Evolutionary conservation across 2,113 vertebrate genomes (phyloP).

Genomic region (Trematocara stigmaticum): DNA sequence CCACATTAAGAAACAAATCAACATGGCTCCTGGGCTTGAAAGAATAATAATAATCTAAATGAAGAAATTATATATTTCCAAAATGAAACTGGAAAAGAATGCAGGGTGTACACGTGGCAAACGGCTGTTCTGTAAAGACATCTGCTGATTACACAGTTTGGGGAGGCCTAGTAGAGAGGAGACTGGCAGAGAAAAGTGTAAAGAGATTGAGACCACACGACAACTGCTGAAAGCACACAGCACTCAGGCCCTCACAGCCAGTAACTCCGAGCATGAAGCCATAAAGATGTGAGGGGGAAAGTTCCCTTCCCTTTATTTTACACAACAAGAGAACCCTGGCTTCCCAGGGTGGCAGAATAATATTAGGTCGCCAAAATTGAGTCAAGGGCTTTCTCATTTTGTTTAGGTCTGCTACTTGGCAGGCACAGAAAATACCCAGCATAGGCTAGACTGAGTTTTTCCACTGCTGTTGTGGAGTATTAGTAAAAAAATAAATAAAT

Average conservation of each 20-base stretch:
- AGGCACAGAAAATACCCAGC: conserved; percentile 20
- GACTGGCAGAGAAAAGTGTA: conserved; percentile 63
- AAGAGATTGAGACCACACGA: conserved; percentile 64
- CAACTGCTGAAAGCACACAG: conserved; percentile 55
- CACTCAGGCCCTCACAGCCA: conserved; percentile 47
- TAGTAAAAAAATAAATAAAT: not conserved
- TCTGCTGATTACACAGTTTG: conserved; percentile 75
- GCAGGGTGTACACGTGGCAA: conserved; percentile 38
- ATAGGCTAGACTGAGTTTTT: not conserved
- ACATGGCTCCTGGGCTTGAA: conserved; percentile 45
- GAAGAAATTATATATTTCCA: conserved; percentile 33
- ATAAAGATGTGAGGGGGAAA: conserved; percentile 50
- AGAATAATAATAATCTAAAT: conserved; percentile 53
- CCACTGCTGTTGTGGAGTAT: conserved; percentile 3
- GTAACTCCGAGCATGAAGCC: conserved; percentile 52
- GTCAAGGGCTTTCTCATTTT: conserved; percentile 45
- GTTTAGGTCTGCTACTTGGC: conserved; percentile 14
- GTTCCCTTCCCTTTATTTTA: conserved; percentile 52
- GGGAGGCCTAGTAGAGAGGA: conserved; percentile 57
- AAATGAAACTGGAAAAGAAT: conserved; percentile 59
- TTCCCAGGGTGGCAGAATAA: conserved; percentile 51
- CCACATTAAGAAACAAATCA: conserved; percentile 48
- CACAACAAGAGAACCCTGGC: conserved; percentile 43
- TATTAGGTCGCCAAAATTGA: conserved; percentile 46
- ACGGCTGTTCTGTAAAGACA: conserved; percentile 68